Evolutionary conservation across 35 echinoderm and acorn worm species (phyloP).

Genomic region (Ophioderma brevispina): DNA sequence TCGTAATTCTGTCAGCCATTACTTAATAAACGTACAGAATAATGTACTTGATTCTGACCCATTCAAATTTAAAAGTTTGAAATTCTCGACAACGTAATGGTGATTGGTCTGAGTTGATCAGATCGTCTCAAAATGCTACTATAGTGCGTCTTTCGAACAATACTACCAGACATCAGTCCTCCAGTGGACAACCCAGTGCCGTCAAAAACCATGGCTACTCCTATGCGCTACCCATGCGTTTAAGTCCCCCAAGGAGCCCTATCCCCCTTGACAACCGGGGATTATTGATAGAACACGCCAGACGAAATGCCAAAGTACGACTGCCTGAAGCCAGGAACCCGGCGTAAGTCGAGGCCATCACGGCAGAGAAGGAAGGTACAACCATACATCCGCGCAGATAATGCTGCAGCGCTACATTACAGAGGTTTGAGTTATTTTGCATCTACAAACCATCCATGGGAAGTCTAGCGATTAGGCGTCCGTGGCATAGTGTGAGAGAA

Average conservation of each 20-base stretch:
- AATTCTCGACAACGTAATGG: no score
- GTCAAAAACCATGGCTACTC: constrained; percentile 24
- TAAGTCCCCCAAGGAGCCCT: no score
- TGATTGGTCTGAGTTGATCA: no score
- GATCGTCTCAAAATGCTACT: no score
- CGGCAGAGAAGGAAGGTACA: neutral
- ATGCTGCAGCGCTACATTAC: neutral
- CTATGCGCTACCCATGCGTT: neutral
- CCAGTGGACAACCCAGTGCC: no score
- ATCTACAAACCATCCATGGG: constrained; percentile 32
- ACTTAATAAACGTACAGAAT: no score
- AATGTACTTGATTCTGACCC: no score
- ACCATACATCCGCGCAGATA: neutral
- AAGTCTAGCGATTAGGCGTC: neutral
- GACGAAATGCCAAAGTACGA: neutral
- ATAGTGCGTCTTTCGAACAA: no score
- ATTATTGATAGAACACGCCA: constrained; percentile 24
- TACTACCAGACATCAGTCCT: no score
- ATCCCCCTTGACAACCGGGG: no score
- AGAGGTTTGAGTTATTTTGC: neutral
- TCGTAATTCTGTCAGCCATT: no score
- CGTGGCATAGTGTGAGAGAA: neutral
- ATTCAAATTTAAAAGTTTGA: no score
- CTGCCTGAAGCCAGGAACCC: neutral
- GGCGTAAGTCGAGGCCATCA: neutral